Evolutionary conservation across 2,888 invertebrate species (phyloP).

Genomic region (Microplitis manilae): DNA sequence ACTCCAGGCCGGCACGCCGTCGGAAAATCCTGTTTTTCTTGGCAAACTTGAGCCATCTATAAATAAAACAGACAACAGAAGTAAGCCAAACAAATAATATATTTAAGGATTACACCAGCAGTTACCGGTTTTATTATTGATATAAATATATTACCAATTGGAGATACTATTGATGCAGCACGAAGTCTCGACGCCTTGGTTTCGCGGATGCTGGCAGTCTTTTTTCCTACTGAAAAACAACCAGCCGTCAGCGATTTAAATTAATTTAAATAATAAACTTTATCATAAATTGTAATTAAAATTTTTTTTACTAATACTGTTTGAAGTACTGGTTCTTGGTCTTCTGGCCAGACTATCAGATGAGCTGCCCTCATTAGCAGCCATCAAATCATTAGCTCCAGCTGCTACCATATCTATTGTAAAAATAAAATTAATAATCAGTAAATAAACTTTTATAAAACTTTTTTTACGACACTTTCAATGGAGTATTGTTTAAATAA

Average conservation of each 20-base stretch:
- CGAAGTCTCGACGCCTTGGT: slow-evolving; percentile 63
- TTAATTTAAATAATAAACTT: no score
- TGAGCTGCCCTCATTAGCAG: slow-evolving; percentile 60
- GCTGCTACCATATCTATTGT: slow-evolving; percentile 63
- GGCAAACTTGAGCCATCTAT: slow-evolving; percentile 49
- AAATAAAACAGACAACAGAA: slow-evolving; percentile 21
- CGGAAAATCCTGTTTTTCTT: slow-evolving; percentile 37
- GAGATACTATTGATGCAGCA: slow-evolving; percentile 61
- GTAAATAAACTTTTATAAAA: not conserved
- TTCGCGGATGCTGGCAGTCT: slow-evolving; percentile 59
- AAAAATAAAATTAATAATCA: slow-evolving; percentile 21
- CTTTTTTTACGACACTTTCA: not conserved
- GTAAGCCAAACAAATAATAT: slow-evolving; percentile 3
- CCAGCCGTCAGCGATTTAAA: slow-evolving; percentile 46
- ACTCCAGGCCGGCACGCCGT: slow-evolving; percentile 49
- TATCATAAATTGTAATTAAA: slow-evolving; percentile 61
- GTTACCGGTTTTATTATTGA: not conserved
- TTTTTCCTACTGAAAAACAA: slow-evolving; percentile 53
- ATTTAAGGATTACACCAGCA: slow-evolving; percentile 9
- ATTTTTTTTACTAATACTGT: slow-evolving; percentile 56
- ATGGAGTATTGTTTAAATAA: not conserved
- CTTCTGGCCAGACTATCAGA: slow-evolving; percentile 49
- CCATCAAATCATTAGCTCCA: slow-evolving; percentile 61
- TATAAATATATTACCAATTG: slow-evolving; percentile 54
- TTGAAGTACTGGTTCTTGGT: slow-evolving; percentile 35